Base-by-base conservation (phyloP, 2,888 invertebrate genomes). In the Cabera pusaria region DNA sequence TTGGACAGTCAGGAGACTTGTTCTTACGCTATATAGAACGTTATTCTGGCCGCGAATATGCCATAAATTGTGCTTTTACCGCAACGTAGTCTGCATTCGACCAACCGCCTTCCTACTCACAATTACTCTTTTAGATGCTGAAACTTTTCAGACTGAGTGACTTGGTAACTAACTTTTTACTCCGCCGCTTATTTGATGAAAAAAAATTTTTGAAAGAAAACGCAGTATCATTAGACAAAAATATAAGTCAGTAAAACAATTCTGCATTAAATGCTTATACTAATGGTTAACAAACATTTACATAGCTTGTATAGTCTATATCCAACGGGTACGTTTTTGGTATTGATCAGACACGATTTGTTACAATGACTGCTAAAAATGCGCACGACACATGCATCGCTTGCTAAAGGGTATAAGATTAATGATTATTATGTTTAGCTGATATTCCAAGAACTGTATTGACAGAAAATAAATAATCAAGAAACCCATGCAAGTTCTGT, bases 31-130 rank as follows among this genome's bases (percentile, higher is more conserved):
- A n/a, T n/a, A n/a, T n/a, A n/a, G n/a, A n/a, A n/a, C 32, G 22
- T 77, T 78, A 73, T 78, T 80, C 72, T 69, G 68, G 63, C 61
- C 75, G 75, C 77, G 78, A 64, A 63, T 58, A 55, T 52, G 55
- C 70, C 57, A 78, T 83, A 81, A 81, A 84, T 83, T 78, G 70
- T 61, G 48, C 56, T 54, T 48, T 53, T 68, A 56, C 69, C 54
- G 72, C 74, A 72, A 68, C 71, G 72, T 72, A 76, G 72, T 26
- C 67, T 68, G 70, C 67, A 73, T 71, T 65, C 67, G 60, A 55
- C 57, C 55, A 46, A 27, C 27, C 28, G 34, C 24, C 35, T 42
- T 36, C 21, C 62, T 63, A 64, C 61, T 61, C 59, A 63, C 64
- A 68, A 71, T 73, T 72, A 72, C 67, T 73, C 64, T 61, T 49